These are phyloP conservation scores for Catocala nupta DNA, from an alignment of 2,888 invertebrate species.

Conservation along the genomic window DNA sequence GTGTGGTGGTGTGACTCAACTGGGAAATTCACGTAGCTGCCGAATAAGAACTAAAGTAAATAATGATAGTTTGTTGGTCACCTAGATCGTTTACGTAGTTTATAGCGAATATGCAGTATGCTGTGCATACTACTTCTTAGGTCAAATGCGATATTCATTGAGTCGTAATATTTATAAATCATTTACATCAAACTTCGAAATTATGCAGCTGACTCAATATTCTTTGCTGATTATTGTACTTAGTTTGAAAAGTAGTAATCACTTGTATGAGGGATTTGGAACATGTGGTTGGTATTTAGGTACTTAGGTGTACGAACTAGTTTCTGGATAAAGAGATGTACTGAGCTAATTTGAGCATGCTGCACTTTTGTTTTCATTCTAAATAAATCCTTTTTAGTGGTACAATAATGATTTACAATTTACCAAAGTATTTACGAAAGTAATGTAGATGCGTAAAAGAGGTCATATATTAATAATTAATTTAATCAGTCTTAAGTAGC, in stretches of 20 bases:
- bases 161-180: constrained; percentile 47
- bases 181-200: constrained; percentile 44
- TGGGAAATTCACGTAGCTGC: constrained; percentile 60
- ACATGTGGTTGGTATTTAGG: constrained; percentile 50
- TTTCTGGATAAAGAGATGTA: constrained; percentile 46
- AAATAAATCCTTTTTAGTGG: constrained; percentile 60
- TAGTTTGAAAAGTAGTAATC: constrained; percentile 40
- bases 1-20: constrained; percentile 74
- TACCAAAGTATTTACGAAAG: constrained; percentile 79
- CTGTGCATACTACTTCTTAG: constrained; percentile 64
- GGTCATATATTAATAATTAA: constrained; percentile 17
- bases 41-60: constrained; percentile 50
- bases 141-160: constrained; percentile 47
- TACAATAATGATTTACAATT: constrained; percentile 77
- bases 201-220: constrained; percentile 57
- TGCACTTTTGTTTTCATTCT: constrained; percentile 56
- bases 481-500: constrained; percentile 10
- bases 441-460: constrained; percentile 50
- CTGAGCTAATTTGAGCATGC: constrained; percentile 34
- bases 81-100: constrained; percentile 41
- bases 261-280: constrained; percentile 33
- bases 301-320: constrained; percentile 49
- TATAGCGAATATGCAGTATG: constrained; percentile 58
- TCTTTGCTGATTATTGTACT: constrained; percentile 56
- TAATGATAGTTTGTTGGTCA: constrained; percentile 47